phyloP scores from a whole-genome alignment of 2,888 invertebrate species.

The Nezara viridula region DNA sequence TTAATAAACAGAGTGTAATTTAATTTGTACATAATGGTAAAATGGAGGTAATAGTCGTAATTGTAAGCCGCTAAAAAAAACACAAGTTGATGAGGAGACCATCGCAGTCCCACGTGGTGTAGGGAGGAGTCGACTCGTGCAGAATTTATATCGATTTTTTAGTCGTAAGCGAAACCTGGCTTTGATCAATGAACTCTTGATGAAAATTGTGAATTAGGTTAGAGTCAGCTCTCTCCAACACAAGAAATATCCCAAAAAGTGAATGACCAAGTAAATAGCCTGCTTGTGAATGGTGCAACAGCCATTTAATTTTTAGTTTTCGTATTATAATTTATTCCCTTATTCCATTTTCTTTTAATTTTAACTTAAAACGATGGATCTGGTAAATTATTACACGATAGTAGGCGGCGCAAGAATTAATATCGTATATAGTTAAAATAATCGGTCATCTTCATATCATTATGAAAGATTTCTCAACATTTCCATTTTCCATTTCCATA shows the following conservation, averaged over 20 bases:
- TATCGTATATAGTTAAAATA: too few relatives aligned
- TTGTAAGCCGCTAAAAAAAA: background rate
- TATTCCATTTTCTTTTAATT: background rate
- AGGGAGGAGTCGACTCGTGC: background rate
- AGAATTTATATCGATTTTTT: background rate
- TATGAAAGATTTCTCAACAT: too few relatives aligned
- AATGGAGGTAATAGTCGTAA: background rate
- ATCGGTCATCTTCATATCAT: too few relatives aligned
- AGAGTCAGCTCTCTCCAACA: background rate
- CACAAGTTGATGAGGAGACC: background rate
- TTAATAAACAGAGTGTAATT: too few relatives aligned
- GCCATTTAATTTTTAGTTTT: too few relatives aligned
- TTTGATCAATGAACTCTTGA: conserved; percentile 16
- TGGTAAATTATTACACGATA: too few relatives aligned
- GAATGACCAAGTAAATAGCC: conserved; percentile 1
- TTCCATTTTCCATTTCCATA: too few relatives aligned
- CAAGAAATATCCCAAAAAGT: background rate
- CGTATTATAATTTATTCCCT: too few relatives aligned
- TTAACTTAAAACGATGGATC: too few relatives aligned
- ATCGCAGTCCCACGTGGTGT: background rate
- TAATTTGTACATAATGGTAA: background rate
- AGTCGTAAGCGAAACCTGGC: background rate
- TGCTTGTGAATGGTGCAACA: background rate
- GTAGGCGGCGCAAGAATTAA: too few relatives aligned
- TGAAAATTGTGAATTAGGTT: background rate